Evolutionary conservation across 2,113 vertebrate genomes (phyloP).

Genomic region (Lophura nycthemera): DNA sequence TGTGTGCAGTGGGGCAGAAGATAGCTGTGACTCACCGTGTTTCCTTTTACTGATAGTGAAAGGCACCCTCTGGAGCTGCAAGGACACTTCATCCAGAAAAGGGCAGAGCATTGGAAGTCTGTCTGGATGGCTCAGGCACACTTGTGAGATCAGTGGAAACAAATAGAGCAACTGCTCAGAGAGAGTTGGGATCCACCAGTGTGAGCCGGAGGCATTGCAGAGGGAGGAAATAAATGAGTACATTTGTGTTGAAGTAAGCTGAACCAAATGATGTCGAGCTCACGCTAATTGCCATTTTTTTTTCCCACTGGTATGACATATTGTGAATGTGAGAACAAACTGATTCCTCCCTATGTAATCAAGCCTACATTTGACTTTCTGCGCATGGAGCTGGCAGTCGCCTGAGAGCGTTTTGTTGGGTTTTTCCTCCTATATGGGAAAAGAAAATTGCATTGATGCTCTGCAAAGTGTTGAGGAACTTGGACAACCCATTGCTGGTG

Average conservation of each 20-base stretch:
- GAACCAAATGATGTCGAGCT: constrained; percentile 29
- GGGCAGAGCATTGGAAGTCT: neutral
- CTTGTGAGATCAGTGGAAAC: neutral
- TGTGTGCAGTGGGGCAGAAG: neutral
- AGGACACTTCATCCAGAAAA: neutral
- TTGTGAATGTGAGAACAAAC: constrained; percentile 14
- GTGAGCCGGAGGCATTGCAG: neutral
- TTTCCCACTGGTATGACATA: neutral
- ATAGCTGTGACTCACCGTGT: neutral
- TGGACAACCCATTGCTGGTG: neutral
- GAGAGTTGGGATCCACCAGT: neutral
- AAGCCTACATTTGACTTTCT: neutral
- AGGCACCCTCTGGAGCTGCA: neutral
- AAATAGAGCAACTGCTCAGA: constrained; percentile 10
- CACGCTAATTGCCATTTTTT: neutral
- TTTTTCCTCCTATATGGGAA: neutral
- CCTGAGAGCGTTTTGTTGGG: neutral
- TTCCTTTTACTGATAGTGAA: neutral
- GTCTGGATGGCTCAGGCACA: fast-evolving
- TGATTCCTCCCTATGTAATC: neutral
- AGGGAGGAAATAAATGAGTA: constrained; percentile 9
- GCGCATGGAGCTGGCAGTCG: neutral
- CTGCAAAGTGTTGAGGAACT: neutral
- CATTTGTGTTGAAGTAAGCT: constrained; percentile 30
- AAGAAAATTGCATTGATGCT: neutral